phyloP scores from a whole-genome alignment of 2,888 invertebrate species.

The Itoplectis maculator region DNA sequence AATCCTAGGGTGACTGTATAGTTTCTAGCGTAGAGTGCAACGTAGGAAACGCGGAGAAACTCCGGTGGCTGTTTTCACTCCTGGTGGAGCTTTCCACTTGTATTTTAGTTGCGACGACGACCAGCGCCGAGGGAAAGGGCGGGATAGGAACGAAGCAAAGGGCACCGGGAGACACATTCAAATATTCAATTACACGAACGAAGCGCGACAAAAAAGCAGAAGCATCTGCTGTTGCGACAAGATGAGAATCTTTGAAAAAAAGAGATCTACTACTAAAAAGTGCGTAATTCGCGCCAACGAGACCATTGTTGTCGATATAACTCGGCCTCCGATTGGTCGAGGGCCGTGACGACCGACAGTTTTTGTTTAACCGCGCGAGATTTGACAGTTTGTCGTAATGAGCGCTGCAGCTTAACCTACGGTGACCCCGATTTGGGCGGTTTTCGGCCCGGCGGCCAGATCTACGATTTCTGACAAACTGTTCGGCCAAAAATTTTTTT shows the following conservation, averaged over 20 bases:
- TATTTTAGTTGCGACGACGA: conserved; percentile 21
- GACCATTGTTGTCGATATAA: no score
- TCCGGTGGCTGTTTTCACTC: conserved; percentile 28
- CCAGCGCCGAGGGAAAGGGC: background rate
- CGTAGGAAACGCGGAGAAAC: conserved; percentile 12
- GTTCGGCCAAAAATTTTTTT: no score
- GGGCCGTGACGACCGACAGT: no score
- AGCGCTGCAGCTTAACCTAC: no score
- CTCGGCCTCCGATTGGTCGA: no score
- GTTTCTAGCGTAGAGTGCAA: conserved; percentile 9
- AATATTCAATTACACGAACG: conserved; percentile 51
- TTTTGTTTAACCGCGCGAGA: no score
- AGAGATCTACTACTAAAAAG: no score
- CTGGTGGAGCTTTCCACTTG: background rate
- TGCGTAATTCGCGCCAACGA: no score
- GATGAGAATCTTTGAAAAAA: conserved; percentile 50
- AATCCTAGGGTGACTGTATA: conserved; percentile 5
- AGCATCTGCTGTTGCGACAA: conserved; percentile 36
- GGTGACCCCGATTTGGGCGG: no score
- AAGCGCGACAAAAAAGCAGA: conserved; percentile 37
- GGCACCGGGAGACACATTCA: conserved; percentile 19
- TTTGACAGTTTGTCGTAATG: no score
- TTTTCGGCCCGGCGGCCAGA: no score
- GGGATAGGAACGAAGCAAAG: background rate
- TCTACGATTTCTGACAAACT: no score